Evolutionary conservation across 2,888 invertebrate species (phyloP).

Genomic region (Apamea crenata): DNA sequence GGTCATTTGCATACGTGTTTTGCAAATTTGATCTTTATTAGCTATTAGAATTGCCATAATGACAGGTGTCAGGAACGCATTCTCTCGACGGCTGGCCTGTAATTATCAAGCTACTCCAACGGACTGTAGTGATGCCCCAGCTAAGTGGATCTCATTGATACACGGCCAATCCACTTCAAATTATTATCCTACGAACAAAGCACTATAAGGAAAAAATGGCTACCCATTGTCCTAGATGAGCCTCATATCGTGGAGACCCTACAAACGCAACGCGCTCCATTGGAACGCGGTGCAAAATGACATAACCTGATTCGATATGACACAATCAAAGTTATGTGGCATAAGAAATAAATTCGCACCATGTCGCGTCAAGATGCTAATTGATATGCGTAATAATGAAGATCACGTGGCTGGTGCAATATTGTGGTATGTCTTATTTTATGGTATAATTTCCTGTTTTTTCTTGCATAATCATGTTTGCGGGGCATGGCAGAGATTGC

Average conservation of each 20-base stretch:
- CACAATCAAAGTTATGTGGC: conserved; percentile 26
- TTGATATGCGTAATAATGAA: conserved; percentile 23
- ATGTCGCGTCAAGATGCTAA: conserved; percentile 21
- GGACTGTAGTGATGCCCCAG: background rate
- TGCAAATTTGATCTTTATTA: background rate
- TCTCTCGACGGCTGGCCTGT: background rate
- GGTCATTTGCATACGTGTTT: background rate
- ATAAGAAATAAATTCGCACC: conserved; percentile 3
- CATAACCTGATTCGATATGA: conserved; percentile 18
- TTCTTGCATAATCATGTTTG: background rate
- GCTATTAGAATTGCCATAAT: background rate
- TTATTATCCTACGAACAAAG: background rate
- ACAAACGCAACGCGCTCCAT: background rate
- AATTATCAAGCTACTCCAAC: background rate
- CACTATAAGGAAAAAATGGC: background rate
- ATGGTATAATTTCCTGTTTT: background rate
- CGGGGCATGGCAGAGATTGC: background rate
- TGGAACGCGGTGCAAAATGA: conserved; percentile 12
- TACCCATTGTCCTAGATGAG: background rate
- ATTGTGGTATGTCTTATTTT: conserved; percentile 2
- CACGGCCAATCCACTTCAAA: background rate
- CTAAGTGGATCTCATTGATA: background rate
- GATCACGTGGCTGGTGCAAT: background rate
- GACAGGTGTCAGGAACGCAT: background rate
- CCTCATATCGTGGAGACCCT: too few species aligned